Evolutionary conservation across 2,888 invertebrate species (phyloP), one percentile per base, ranked within the genome.

Genomic region (Drosophila cognata): DNA sequence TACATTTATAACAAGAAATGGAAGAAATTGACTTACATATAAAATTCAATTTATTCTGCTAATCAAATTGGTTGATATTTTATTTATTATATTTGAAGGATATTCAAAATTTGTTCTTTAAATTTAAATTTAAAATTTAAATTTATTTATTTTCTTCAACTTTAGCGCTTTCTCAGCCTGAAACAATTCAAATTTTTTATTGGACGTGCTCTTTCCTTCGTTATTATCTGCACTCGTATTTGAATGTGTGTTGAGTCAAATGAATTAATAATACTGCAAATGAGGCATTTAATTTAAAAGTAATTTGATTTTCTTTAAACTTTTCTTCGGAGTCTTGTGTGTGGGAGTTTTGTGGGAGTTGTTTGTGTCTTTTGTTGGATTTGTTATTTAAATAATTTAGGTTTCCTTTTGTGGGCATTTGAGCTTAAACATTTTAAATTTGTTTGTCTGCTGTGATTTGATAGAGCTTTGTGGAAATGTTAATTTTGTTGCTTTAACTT

Each of bases 221-320:
- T 13, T 56, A 46, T 38, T 13, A n/a, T 50, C 35, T 16, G 51
- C 46, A 6, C 7, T 31, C 48, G 51, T 68, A 16, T 48, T 53
- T 35, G 46, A 28, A 18, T 35, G 58, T 53, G 46, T 46, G 53
- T 73, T 60, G 43, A 13, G n/a, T 13, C 33, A 67, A 69, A 74
- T 84, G 64, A 84, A 84, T 77, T 86, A 77, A 74, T 84, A 79
- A 86, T 71, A 66, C 64, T 31, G 66, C 68, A 77, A 82, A 83
- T 86, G 66, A 81, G 71, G 71, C 63, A 74, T 84, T 87, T 81
- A 58, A 77, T 78, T 74, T 64, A 41, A 61, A 64, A 41, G 74
- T 58, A 74, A 79, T 61, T 79, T 67, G 59, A 48, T 46, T 25
- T 16, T 46, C 16, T 16, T 25, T 16, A 28, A 46, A 33, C 61